Conservation (phyloP, 2,113 vertebrate species). For the Gasterosteus nipponicus region DNA sequence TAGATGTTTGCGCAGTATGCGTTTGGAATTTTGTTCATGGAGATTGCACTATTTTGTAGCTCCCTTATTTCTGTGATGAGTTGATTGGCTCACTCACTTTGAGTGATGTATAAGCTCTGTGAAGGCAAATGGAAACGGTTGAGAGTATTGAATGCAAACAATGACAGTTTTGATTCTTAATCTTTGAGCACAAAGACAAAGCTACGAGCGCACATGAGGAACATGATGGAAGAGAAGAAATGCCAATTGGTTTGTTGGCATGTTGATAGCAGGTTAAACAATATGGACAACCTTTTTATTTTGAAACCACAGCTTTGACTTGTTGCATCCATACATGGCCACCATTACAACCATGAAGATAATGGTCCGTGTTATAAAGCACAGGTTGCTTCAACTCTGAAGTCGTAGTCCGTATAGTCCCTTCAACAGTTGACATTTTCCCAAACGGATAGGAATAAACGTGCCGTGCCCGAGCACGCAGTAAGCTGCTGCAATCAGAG, state of each 20-base stretch:
- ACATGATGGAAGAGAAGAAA: not conserved
- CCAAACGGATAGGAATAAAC: not conserved
- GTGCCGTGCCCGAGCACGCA: not conserved
- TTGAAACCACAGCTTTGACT: not conserved
- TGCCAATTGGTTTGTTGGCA: not conserved
- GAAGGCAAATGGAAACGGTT: not conserved
- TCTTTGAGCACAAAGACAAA: not conserved
- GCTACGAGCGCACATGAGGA: not conserved
- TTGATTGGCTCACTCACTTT: too few relatives aligned
- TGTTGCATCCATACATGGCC: not conserved
- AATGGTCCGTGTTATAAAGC: conserved; percentile 1
- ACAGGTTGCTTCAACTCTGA: not conserved
- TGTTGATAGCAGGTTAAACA: not conserved
- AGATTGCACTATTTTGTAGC: not conserved
- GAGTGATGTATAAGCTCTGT: not conserved
- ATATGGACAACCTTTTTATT: not conserved
- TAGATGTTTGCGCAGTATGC: conserved; percentile 8
- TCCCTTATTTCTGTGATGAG: too few relatives aligned
- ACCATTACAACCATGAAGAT: not conserved
- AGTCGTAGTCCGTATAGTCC: not conserved
- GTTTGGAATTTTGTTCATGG: conserved; percentile 1
- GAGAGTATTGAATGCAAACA: not conserved
- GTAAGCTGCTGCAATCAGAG: not conserved
- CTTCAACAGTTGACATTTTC: not conserved
- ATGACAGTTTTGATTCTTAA: not conserved